These are phyloP conservation scores for Sclerurus mexicanus DNA, from an alignment of 2,113 vertebrate species.

Conservation along the genomic window DNA sequence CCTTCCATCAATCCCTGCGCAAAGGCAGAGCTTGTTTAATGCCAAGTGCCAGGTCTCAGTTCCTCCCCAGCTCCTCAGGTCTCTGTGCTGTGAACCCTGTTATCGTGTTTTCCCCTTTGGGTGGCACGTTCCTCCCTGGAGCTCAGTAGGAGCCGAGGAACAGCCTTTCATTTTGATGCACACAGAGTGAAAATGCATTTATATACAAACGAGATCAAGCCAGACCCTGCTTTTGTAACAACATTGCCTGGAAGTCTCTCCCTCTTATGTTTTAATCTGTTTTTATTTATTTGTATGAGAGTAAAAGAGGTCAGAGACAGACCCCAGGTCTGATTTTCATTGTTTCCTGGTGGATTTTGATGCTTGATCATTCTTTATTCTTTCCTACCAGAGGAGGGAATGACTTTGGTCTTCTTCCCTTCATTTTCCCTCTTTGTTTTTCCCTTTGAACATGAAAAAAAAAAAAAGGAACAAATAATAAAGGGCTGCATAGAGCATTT, in stretches of 20 bases:
- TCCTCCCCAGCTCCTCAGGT: neutral
- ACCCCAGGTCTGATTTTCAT: neutral
- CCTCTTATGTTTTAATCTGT: neutral
- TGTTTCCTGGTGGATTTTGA: neutral
- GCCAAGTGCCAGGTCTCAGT: neutral
- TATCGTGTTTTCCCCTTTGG: conserved; percentile 10
- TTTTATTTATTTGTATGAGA: neutral
- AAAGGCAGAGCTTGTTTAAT: neutral
- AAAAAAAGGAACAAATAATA: neutral
- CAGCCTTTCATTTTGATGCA: neutral
- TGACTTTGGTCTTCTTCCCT: neutral
- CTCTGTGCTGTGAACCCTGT: conserved; percentile 16
- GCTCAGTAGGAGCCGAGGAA: neutral
- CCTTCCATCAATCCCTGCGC: neutral
- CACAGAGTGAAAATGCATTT: neutral
- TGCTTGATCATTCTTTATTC: neutral
- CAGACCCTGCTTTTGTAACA: neutral
- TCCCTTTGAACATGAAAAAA: neutral
- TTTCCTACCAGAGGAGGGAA: neutral
- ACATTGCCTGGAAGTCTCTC: neutral
- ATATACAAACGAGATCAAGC: neutral
- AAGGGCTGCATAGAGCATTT: neutral
- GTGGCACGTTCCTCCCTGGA: conserved; percentile 19
- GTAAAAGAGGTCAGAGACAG: neutral
- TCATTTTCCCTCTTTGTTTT: neutral